A percentile compares a stretch with the other conserved stretches of the same genome.
Conservation (phyloP, 2,888 invertebrate species). For the Drosophila hamatofila region DNA sequence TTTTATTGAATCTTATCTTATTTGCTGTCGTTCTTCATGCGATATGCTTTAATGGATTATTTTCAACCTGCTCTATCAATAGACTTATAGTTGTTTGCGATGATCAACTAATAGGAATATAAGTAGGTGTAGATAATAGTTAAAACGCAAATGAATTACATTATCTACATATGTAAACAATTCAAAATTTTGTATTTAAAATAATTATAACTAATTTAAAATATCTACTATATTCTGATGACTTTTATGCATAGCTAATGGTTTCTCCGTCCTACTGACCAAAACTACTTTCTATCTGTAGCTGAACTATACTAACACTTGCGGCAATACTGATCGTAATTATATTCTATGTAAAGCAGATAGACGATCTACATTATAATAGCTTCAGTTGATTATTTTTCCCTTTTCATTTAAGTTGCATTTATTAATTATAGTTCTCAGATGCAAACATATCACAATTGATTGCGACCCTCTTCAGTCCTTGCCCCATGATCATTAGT, state of each 20-base stretch:
- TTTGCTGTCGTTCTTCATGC: background rate
- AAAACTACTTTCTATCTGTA: too few relatives aligned
- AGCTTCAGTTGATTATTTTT: background rate
- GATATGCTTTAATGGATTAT: background rate
- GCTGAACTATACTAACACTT: too few relatives aligned
- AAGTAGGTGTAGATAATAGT: too few relatives aligned
- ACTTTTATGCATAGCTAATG: too few relatives aligned
- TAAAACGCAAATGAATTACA: too few relatives aligned
- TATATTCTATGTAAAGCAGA: background rate
- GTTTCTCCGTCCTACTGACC: too few relatives aligned
- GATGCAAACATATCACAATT: background rate
- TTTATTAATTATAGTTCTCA: background rate
- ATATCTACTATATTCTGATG: too few relatives aligned
- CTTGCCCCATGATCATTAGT: slow-evolving; percentile 6
- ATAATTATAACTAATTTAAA: too few relatives aligned
- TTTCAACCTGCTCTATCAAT: background rate
- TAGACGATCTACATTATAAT: background rate
- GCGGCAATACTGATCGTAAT: background rate
- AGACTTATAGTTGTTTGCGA: background rate
- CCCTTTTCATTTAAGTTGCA: too few relatives aligned
- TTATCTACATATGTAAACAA: too few relatives aligned
- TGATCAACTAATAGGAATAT: background rate
- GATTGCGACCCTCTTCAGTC: background rate
- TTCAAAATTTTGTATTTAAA: too few relatives aligned
- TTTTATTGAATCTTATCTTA: background rate